Evolutionary conservation across 2,888 invertebrate species (phyloP).

Genomic region (Chrysodeixis includens): DNA sequence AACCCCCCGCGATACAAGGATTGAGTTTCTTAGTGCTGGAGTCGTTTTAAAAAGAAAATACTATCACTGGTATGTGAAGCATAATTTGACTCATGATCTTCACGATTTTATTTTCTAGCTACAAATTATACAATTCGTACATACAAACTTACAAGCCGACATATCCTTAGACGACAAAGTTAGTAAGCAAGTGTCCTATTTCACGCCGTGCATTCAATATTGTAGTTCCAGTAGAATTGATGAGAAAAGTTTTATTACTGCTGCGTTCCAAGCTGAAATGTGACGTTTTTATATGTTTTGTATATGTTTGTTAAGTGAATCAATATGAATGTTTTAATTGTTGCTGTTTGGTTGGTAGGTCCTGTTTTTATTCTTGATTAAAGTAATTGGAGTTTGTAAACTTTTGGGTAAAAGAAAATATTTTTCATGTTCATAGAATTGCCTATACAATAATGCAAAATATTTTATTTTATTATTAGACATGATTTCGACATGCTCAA

Average conservation of each 20-base stretch:
- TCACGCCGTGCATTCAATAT: slow-evolving; percentile 64
- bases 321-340: slow-evolving; percentile 44
- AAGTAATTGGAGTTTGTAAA: not conserved
- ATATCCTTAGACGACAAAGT: not conserved
- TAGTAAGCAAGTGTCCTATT: slow-evolving; percentile 42
- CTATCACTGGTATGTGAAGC: too few species aligned
- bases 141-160: slow-evolving; percentile 7
- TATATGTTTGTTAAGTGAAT: slow-evolving; percentile 14
- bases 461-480: not conserved
- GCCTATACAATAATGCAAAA: too few species aligned
- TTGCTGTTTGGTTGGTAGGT: slow-evolving; percentile 36
- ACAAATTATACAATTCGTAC: not conserved
- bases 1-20: too few species aligned
- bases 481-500: not conserved
- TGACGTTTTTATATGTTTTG: slow-evolving; percentile 23
- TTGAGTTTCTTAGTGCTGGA: too few species aligned
- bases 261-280: slow-evolving; percentile 14
- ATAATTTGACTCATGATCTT: too few species aligned
- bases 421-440: too few species aligned
- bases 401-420: too few species aligned
- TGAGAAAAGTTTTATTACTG: slow-evolving; percentile 54
- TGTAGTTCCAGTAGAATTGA: slow-evolving; percentile 34
- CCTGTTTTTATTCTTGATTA: not conserved
- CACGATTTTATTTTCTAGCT: too few species aligned
- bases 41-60: too few species aligned